Percentiles rank a stretch among this genome's conserved stretches.
Evolutionary conservation across 1,140 invertebrate species (phyloP).

Genomic region (Drosophila varians): DNA sequence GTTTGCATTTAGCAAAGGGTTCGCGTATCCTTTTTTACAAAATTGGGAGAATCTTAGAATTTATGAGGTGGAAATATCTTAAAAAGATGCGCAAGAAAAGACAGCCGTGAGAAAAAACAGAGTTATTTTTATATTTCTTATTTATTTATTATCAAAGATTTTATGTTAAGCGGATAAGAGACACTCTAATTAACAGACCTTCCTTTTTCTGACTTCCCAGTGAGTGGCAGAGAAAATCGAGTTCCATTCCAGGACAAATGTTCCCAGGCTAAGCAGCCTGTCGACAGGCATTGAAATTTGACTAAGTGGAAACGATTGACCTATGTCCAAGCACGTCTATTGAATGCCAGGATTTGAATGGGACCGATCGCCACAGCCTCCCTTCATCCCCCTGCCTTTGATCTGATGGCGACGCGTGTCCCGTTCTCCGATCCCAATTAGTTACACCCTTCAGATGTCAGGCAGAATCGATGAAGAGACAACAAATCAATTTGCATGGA

Average conservation of each 20-base stretch:
- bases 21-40: background rate
- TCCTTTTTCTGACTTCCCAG: background rate
- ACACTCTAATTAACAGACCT: background rate
- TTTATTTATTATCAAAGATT: no score
- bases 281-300: slow-evolving; percentile 41
- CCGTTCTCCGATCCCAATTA: slow-evolving; percentile 64
- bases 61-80: slow-evolving; percentile 69
- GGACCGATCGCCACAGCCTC: background rate
- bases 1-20: slow-evolving; percentile 50
- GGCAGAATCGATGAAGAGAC: slow-evolving; percentile 51
- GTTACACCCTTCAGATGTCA: slow-evolving; percentile 69
- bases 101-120: slow-evolving; percentile 57
- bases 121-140: no score
- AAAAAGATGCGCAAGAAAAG: slow-evolving; percentile 29
- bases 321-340: slow-evolving; percentile 73
- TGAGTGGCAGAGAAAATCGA: slow-evolving; percentile 6
- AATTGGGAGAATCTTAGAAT: slow-evolving; percentile 21
- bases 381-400: slow-evolving; percentile 13
- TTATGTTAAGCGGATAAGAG: background rate
- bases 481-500: slow-evolving; percentile 73
- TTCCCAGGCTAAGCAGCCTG: slow-evolving; percentile 38
- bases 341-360: slow-evolving; percentile 60
- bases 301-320: slow-evolving; percentile 73
- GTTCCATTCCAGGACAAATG: background rate
- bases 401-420: slow-evolving; percentile 57